phyloP scores from a whole-genome alignment of 2,113 vertebrate genomes.

The Hemibagrus wyckioides region DNA sequence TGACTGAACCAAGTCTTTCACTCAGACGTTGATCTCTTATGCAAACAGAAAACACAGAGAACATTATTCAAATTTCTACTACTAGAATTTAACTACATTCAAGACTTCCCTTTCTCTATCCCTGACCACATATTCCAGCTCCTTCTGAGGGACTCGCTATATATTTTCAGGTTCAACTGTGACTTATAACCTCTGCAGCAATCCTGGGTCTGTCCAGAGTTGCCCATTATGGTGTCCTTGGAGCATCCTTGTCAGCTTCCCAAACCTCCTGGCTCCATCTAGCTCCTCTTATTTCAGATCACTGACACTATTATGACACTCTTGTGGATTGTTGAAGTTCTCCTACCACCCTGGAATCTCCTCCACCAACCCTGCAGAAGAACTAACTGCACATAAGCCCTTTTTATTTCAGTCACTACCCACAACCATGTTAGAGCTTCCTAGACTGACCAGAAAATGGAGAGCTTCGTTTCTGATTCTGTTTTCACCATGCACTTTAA shows the following conservation, averaged over 20 bases:
- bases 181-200: not conserved
- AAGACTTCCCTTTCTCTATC: not conserved
- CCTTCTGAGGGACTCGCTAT: not conserved
- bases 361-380: not conserved
- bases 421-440: not conserved
- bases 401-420: not conserved
- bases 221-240: not conserved
- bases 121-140: not conserved
- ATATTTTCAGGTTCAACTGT: not conserved
- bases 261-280: not conserved
- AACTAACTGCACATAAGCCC: not conserved
- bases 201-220: not conserved
- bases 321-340: not conserved
- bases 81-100: no score
- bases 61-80: no score
- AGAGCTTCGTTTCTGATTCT: not conserved
- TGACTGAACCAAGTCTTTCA: not conserved
- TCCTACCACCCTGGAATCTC: not conserved
- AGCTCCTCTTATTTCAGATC: not conserved
- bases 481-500: not conserved
- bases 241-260: not conserved
- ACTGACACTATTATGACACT: not conserved
- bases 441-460: not conserved
- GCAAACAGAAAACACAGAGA: no score
- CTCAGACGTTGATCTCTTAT: not conserved